Percentiles rank a stretch among this genome's conserved stretches.
These are phyloP conservation scores for Rhagonycha fulva DNA, from an alignment of 2,888 invertebrate species.

Conservation along the genomic window DNA sequence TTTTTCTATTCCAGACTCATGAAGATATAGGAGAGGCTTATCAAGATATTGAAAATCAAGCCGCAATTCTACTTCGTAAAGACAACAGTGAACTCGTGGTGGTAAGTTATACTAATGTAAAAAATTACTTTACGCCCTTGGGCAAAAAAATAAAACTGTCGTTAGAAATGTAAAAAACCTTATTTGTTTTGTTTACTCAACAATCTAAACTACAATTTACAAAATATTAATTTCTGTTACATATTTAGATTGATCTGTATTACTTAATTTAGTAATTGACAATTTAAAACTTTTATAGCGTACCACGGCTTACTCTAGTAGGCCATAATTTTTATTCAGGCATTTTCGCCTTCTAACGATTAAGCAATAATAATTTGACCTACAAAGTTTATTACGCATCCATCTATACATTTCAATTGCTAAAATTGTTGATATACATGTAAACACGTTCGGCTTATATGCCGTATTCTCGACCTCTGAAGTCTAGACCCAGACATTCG, in stretches of 20 bases:
- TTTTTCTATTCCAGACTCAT: conserved; percentile 59
- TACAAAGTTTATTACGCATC: no score
- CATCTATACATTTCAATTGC: background rate
- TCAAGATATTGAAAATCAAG: conserved; percentile 85
- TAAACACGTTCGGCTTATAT: background rate
- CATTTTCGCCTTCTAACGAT: background rate
- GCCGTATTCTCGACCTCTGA: background rate
- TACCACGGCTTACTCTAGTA: no score
- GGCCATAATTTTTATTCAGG: background rate
- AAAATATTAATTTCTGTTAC: no score
- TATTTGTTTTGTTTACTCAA: no score
- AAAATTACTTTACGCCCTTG: background rate
- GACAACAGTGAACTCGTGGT: conserved; percentile 82
- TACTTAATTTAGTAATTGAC: no score
- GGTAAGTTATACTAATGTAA: conserved; percentile 64
- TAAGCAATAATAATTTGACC: no score
- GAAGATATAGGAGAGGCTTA: conserved; percentile 84
- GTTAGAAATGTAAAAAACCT: no score
- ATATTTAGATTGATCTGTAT: no score
- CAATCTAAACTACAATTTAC: no score
- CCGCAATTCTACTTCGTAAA: conserved; percentile 82
- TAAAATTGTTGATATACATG: background rate
- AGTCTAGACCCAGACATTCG: background rate
- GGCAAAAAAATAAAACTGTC: no score
- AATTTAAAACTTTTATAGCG: no score